Base-by-base conservation (phyloP, 1,140 invertebrate species). In the Pachypsylla venusta region DNA sequence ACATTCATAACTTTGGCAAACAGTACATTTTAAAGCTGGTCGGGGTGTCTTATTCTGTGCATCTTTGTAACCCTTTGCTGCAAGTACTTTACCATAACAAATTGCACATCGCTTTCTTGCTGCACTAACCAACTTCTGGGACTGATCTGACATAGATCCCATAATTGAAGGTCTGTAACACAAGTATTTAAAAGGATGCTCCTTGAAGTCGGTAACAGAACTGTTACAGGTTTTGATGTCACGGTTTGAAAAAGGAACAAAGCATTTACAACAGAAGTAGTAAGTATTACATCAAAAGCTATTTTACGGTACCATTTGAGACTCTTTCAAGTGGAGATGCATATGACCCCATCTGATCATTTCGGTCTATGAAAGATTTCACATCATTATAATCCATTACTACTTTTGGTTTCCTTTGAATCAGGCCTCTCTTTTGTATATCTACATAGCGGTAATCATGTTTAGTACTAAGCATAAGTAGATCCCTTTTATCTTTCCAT, bases 401-500 rank as follows among this genome's bases (percentile, higher is more conserved):
- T 12, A 69, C 66, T 64, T 66, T 61, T 58, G 68, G 67, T 62
- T 69, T 70, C 30, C 14, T 53, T 48, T 20, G 56, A 39, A 55
- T 59, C 53, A 30, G 19, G 16, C 55, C 58, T 27, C 55, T 53
- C 42, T 40, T 55, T 48, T 58, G 59, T 19, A 40, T 59, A 20
- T 57, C 42, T 59, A 60, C 40, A 53, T 53, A 53, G 20, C 55
- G 20, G n/a, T n/a, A n/a, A n/a, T 54, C 53, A 63, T 70, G 69
- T 63, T 69, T 69, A 61, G 70, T 75, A 55, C 67, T 69, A 22
- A 74, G 60, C 53, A 72, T 63, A 4, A 70, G 62, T 5, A 71
- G 67, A 61, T 70, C 68, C 40, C 65, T 54, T 60, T 71, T 71
- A 64, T 72, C 67, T 64, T 67, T 70, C 69, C 70, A 75, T 64